phyloP scores from a whole-genome alignment of 2,797 vertebrate species.

The Harpagifer antarcticus region DNA sequence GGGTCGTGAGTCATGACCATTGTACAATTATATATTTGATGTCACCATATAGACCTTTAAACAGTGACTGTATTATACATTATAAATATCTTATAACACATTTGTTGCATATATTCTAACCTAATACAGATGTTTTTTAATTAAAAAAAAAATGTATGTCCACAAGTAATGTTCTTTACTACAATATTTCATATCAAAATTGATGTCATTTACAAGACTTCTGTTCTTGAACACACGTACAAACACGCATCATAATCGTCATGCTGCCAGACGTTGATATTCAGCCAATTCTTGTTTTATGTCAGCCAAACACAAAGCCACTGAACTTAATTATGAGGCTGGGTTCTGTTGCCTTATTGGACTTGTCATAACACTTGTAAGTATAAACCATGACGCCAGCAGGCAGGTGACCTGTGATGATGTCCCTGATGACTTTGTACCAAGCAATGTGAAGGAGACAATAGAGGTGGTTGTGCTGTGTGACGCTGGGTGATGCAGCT shows the following conservation, averaged over 20 bases:
- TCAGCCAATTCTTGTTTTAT: conserved; percentile 23
- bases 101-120: background rate
- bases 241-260: background rate
- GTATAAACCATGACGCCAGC: conserved; percentile 22
- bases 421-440: conserved; percentile 49
- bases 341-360: conserved; percentile 10
- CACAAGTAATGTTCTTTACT: background rate
- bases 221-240: background rate
- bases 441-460: conserved; percentile 33
- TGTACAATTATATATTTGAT: conserved; percentile 16
- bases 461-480: conserved; percentile 19
- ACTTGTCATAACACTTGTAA: conserved; percentile 26
- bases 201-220: background rate
- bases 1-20: background rate
- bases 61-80: background rate
- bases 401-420: conserved; percentile 41
- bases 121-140: background rate
- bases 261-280: conserved; percentile 15
- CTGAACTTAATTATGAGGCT: conserved; percentile 13
- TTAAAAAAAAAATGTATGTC: no score
- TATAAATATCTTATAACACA: no score
- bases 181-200: background rate
- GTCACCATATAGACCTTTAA: conserved; percentile 1
- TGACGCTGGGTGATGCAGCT: conserved; percentile 23
- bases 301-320: conserved; percentile 19